A percentile compares a stretch with the other conserved stretches of the same genome.
Evolutionary conservation across 1,140 invertebrate species (phyloP).

Genomic region (Hyles euphorbiae): DNA sequence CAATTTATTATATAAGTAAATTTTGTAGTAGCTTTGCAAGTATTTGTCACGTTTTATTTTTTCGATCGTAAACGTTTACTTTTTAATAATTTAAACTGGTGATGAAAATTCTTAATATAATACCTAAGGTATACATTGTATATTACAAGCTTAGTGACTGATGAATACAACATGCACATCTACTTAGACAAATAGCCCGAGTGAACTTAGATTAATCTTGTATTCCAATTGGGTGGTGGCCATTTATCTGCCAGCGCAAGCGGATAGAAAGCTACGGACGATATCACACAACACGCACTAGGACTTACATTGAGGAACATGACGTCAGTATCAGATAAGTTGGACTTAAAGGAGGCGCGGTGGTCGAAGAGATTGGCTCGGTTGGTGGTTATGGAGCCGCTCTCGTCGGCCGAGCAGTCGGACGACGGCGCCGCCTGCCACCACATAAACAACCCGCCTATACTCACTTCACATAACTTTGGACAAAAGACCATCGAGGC

Average conservation of each 20-base stretch:
- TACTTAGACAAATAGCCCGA: too few relatives aligned
- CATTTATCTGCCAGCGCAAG: neutral
- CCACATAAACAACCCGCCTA: constrained; percentile 34
- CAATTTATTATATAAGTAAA: too few relatives aligned
- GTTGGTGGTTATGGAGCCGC: constrained; percentile 89
- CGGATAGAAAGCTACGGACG: constrained; percentile 9
- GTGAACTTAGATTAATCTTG: too few relatives aligned
- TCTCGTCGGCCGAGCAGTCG: constrained; percentile 79
- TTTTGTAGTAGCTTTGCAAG: too few relatives aligned
- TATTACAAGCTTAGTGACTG: too few relatives aligned
- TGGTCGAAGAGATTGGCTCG: constrained; percentile 78
- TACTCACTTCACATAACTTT: constrained; percentile 16
- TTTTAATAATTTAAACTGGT: too few relatives aligned
- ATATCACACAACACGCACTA: constrained; percentile 29
- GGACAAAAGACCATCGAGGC: neutral
- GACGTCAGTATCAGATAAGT: constrained; percentile 95
- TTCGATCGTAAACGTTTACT: too few relatives aligned
- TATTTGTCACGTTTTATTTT: too few relatives aligned
- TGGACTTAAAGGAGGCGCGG: constrained; percentile 82
- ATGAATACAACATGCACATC: too few relatives aligned
- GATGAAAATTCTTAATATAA: too few relatives aligned
- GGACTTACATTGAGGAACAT: constrained; percentile 90
- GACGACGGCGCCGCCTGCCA: constrained; percentile 80
- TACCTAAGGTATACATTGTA: too few relatives aligned
- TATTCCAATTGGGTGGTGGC: too few relatives aligned